Percentiles rank a stretch among this genome's conserved stretches.
These are phyloP conservation scores for Apotomis capreana DNA, from an alignment of 2,888 invertebrate species.

Conservation along the genomic window DNA sequence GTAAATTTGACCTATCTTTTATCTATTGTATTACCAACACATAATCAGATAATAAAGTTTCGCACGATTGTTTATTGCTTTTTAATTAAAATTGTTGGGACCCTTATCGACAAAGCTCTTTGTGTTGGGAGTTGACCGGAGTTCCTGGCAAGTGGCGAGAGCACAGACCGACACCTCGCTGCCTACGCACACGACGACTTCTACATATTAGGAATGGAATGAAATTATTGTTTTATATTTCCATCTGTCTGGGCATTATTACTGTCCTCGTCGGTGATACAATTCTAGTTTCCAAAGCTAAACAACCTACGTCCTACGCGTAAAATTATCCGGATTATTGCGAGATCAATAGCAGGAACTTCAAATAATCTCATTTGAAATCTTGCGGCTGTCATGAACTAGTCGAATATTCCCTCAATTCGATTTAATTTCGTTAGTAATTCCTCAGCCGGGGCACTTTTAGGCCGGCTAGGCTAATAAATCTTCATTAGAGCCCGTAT, in stretches of 20 bases:
- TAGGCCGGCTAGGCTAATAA: conserved; percentile 55
- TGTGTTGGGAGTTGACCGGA: background rate
- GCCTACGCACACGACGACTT: conserved; percentile 18
- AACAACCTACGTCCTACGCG: conserved; percentile 20
- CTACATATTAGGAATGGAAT: conserved; percentile 29
- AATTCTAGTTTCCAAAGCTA: conserved; percentile 17
- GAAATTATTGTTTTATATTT: conserved; percentile 27
- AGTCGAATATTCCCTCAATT: conserved; percentile 46
- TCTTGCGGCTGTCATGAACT: conserved; percentile 28
- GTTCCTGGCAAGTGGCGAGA: conserved; percentile 7
- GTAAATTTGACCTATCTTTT: no score
- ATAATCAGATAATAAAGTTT: no score
- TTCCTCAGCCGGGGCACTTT: conserved; percentile 43
- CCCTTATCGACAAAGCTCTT: background rate
- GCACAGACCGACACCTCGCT: conserved; percentile 15
- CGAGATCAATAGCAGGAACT: no score
- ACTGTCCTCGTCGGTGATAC: conserved; percentile 3
- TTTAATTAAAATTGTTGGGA: no score
- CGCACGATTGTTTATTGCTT: no score
- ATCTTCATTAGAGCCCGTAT: conserved; percentile 65
- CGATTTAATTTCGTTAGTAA: conserved; percentile 38
- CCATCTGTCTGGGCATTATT: conserved; percentile 10
- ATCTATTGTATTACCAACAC: no score
- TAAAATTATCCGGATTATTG: background rate
- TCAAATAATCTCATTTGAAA: background rate